Evolutionary conservation across 2,797 vertebrate genomes (phyloP), one percentile per base, ranked within the genome.

Genomic region (Fistularia commersonii): DNA sequence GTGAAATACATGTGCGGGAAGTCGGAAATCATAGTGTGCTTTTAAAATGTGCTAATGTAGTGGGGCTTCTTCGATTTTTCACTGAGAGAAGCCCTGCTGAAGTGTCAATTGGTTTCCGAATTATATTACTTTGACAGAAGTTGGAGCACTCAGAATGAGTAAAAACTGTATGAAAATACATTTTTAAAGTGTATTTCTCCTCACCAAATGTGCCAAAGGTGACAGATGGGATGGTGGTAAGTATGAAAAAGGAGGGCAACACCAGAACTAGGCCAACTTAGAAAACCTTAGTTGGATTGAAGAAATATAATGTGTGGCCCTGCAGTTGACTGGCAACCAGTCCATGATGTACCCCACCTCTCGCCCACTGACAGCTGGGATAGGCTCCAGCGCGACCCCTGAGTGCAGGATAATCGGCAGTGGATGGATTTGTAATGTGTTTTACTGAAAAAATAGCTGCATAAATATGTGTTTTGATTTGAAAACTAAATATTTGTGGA

Each of bases 21-120:
- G 13, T 5, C 8, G n/a, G 32, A 51, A 54, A 58, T 64, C 38
- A 38, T 13, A n/a, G 12, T 9, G 41, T 36, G 11, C 32, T 41
- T 32, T 36, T 23, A 11, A 41, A 43, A 35, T 3, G 39, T 48
- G 41, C 41, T 53, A 45, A 48, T 36, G 35, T 6, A 36, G 35
- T 36, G 9, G 35, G 35, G 7, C 9, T 36, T 36, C 1, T 36
- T 36, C 9, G 1, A 1, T 2, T 36, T 13, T 34, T 47, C 13
- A 36, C 32, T 39, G 23, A 50, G 31, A 48, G 48, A 52, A 41
- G 5, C 51, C 41, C 46, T 33, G 38, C 11, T 2, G 37, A 53
- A 58, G 55, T n/a, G 38, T 45, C 14, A 32, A 63, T 15, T 63
- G 38, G 38, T 31, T 33, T 46, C 43, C 23, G 13, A 14, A 39